Base-by-base conservation (phyloP, 2,888 invertebrate genomes). In the Conistra vaccinii region DNA sequence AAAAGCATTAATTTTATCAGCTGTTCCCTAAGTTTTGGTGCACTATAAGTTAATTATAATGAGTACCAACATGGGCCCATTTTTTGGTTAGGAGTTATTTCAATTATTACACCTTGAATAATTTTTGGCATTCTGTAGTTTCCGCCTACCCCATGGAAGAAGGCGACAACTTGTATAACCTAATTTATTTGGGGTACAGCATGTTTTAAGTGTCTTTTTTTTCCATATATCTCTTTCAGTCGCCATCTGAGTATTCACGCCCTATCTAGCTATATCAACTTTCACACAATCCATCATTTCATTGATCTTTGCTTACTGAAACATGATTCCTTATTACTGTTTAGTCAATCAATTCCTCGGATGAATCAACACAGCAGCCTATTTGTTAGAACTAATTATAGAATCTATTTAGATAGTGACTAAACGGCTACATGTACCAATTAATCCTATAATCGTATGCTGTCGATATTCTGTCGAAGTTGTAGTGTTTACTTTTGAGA, bases 391-490 rank as follows among this genome's bases (percentile, higher is more conserved):
- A 68, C 53, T 58, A 58, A 69, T 81, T 81, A 69, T 61, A 76
- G n/a, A 80, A 42, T 66, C n/a, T 62, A 76, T 66, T 67, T 14
- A 62, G 66, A 82, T 69, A 80, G 32, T 17, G 29, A 26, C 51
- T 62, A 53, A 57, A 62, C 66, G 10, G 66, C 51, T 51, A 66
- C 69, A 66, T 62, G 53, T 62, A 45, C 83, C 32, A 82, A 77
- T 82, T 77, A 70, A 67, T 26, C 39, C 32, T 4, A 7, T 82
- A 82, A 80, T 77, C 32, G 77, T 53, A 57, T 26, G 29, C 77
- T 69, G 77, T 80, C 77, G 42, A 82, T 76, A 53, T 58, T 65
- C 58, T 67, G 35, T 82, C 57, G 7, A 58, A 77, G 2, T 62
- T 57, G 32, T 51, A 35, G 35, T 45, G 55, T 61, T 53, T 82